A percentile compares a stretch with the other conserved stretches of the same genome.
phyloP scores from a whole-genome alignment of 1,140 invertebrate genomes.

The Zaprionus ornatus region DNA sequence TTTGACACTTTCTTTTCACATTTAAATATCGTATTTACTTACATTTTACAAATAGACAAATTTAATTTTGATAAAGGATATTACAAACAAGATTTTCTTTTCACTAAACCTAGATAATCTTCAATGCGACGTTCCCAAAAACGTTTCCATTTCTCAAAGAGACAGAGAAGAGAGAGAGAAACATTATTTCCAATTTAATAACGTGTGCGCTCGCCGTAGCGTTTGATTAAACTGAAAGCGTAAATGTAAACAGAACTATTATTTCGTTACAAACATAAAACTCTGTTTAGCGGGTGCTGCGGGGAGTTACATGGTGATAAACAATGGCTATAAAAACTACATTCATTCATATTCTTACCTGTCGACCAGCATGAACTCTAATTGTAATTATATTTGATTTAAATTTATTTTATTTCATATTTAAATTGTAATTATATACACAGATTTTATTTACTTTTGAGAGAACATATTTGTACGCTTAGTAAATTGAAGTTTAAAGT shows the following conservation, averaged over 20 bases:
- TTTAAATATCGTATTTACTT: constrained; percentile 25
- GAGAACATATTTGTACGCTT: not conserved
- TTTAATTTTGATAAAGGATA: not conserved
- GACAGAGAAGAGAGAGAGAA: not conserved
- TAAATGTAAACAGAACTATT: constrained; percentile 12
- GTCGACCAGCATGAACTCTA: not conserved
- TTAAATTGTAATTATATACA: not conserved
- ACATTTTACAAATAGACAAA: not conserved
- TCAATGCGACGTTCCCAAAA: not conserved
- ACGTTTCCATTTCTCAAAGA: not conserved
- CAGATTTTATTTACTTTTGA: constrained; percentile 4
- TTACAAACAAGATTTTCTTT: constrained; percentile 4
- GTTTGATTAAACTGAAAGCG: constrained; percentile 58
- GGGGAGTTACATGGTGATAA: not conserved
- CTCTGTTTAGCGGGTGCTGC: constrained; percentile 2
- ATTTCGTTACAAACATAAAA: not conserved
- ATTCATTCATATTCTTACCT: constrained; percentile 2
- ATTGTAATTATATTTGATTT: not conserved
- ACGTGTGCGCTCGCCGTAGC: constrained; percentile 54
- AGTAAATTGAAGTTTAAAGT: not conserved
- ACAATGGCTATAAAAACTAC: not conserved
- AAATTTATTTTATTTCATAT: not conserved
- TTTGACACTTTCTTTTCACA: constrained; percentile 36
- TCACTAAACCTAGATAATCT: not conserved
- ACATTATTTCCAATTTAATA: constrained; percentile 41